These are phyloP conservation scores for Oeneis ivallda DNA, from an alignment of 2,888 invertebrate genomes.

Conservation along the genomic window DNA sequence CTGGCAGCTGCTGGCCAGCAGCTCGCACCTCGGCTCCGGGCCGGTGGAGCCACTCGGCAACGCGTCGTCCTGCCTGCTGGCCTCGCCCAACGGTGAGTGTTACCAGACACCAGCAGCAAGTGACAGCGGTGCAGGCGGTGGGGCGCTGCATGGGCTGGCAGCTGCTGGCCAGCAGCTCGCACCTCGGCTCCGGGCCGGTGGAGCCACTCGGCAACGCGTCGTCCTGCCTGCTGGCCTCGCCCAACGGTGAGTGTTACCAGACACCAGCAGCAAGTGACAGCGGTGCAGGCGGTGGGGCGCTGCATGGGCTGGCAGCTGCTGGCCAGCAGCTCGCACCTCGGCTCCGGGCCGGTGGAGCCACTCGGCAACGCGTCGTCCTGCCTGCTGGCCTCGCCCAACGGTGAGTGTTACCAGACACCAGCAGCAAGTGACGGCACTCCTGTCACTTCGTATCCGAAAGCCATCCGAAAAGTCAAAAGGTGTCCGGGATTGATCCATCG, in stretches of 20 bases:
- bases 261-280: neutral
- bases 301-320: conserved; percentile 99
- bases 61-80: conserved; percentile 94
- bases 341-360: conserved; percentile 94
- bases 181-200: conserved; percentile 93
- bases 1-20: no score
- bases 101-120: neutral
- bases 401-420: conserved; percentile 58
- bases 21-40: conserved; percentile 93
- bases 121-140: conserved; percentile 72
- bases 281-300: conserved; percentile 86
- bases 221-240: conserved; percentile 94
- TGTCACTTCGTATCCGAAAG: no score
- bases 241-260: conserved; percentile 83
- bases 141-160: conserved; percentile 98
- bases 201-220: conserved; percentile 96
- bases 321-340: conserved; percentile 94
- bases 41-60: conserved; percentile 96
- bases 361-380: conserved; percentile 96
- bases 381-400: conserved; percentile 93
- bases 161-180: no score
- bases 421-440: neutral
- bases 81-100: conserved; percentile 90
- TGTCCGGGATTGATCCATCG: no score
- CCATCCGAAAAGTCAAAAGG: no score